A percentile compares a stretch with the other conserved stretches of the same genome.
These are phyloP conservation scores for Parasteatoda tepidariorum DNA, from an alignment of 1,140 invertebrate species.

Conservation along the genomic window DNA sequence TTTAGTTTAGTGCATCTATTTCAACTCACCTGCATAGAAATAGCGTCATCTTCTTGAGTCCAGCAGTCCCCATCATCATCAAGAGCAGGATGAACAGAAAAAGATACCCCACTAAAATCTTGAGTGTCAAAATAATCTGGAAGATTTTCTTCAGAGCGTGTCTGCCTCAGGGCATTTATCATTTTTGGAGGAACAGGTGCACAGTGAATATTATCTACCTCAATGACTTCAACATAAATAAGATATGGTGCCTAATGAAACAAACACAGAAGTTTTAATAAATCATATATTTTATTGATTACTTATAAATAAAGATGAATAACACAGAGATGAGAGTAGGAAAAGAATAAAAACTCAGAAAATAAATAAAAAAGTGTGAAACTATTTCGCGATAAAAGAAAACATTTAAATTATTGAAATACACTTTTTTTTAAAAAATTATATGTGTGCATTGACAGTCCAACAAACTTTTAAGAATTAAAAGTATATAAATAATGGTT, in stretches of 20 bases:
- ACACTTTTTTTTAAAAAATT: too few relatives aligned
- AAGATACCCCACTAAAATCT: constrained; percentile 62
- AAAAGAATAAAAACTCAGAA: too few relatives aligned
- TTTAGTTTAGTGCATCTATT: background rate
- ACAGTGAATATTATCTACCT: constrained; percentile 86
- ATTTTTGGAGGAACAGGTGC: constrained; percentile 80
- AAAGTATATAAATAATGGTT: too few relatives aligned
- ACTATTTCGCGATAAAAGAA: too few relatives aligned
- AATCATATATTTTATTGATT: too few relatives aligned
- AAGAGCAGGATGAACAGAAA: constrained; percentile 61
- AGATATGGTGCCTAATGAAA: constrained; percentile 87
- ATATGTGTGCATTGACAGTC: too few relatives aligned
- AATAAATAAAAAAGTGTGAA: too few relatives aligned
- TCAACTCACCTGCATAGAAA: constrained; percentile 77
- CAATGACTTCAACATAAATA: constrained; percentile 95
- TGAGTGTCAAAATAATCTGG: constrained; percentile 61
- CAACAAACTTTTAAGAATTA: too few relatives aligned
- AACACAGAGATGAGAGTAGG: too few relatives aligned
- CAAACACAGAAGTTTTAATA: too few relatives aligned
- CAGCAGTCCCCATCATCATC: constrained; percentile 80
- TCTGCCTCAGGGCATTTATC: constrained; percentile 84
- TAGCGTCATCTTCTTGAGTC: constrained; percentile 96
- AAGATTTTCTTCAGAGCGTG: constrained; percentile 93
- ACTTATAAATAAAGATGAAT: too few relatives aligned
- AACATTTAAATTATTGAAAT: too few relatives aligned